These are phyloP conservation scores for Stegana nigrithorax DNA, from an alignment of 2,888 invertebrate genomes.

Conservation along the genomic window DNA sequence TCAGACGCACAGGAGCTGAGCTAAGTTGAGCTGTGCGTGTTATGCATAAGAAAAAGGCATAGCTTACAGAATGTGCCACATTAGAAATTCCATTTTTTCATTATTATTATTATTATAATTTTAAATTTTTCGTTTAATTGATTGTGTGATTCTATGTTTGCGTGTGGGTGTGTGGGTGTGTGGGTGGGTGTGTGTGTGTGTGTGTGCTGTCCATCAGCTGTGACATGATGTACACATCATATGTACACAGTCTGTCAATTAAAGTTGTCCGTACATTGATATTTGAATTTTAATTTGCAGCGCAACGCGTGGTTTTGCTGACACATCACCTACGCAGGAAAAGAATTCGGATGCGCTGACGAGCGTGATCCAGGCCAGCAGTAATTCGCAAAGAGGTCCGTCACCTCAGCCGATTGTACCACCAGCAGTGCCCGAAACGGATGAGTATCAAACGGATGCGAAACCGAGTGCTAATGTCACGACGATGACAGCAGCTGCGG, in stretches of 20 bases:
- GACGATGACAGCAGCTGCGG: conserved; percentile 14
- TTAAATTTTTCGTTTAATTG: too few relatives aligned
- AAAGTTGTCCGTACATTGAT: not conserved
- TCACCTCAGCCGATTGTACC: conserved; percentile 19
- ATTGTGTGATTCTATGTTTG: too few relatives aligned
- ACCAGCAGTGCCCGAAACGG: conserved; percentile 55
- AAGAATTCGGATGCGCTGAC: conserved; percentile 46
- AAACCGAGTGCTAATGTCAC: conserved; percentile 38
- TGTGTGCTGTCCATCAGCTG: too few relatives aligned
- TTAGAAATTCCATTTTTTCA: too few relatives aligned
- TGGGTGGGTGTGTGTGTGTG: too few relatives aligned
- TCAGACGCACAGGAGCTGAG: too few relatives aligned
- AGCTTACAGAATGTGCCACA: too few relatives aligned
- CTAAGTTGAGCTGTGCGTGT: too few relatives aligned
- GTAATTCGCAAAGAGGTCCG: conserved; percentile 4
- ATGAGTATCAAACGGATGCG: conserved; percentile 57
- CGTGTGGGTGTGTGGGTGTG: too few relatives aligned
- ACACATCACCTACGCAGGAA: conserved; percentile 64
- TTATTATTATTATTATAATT: too few relatives aligned
- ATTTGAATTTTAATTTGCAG: conserved; percentile 37
- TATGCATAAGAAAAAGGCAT: too few relatives aligned
- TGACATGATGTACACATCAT: not conserved
- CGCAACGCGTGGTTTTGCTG: conserved; percentile 64
- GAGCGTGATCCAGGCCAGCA: conserved; percentile 20
- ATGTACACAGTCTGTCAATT: not conserved